These are phyloP conservation scores for Cheilosia grossa DNA, from an alignment of 2,888 invertebrate species.

Conservation along the genomic window DNA sequence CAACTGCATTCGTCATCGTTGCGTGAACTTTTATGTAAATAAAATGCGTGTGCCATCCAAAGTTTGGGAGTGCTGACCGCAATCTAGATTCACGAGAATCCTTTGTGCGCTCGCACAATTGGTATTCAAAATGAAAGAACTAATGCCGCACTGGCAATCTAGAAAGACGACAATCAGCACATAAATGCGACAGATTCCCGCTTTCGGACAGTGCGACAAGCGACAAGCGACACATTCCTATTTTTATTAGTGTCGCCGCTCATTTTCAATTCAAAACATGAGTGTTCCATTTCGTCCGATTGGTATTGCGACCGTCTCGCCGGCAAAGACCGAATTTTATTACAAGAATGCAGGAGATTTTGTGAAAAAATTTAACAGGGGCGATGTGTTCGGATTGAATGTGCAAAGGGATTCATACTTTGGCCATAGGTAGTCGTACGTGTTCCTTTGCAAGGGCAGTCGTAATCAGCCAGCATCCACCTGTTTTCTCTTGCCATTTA, in stretches of 20 bases:
- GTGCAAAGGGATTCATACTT: neutral
- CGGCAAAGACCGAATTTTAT: neutral
- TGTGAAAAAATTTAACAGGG: neutral
- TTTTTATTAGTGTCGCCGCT: slow-evolving; percentile 14
- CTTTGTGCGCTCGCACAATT: slow-evolving; percentile 3
- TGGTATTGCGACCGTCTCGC: neutral
- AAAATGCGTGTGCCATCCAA: neutral
- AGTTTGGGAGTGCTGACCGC: slow-evolving; percentile 16
- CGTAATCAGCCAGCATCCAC: neutral
- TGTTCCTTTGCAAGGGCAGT: neutral
- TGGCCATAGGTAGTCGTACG: neutral
- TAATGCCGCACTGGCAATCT: neutral
- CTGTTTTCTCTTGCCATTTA: neutral
- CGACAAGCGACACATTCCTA: slow-evolving; percentile 12
- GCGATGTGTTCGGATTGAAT: neutral
- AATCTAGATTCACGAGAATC: slow-evolving; percentile 6
- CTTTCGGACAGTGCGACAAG: slow-evolving; percentile 15
- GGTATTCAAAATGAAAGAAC: slow-evolving; percentile 15
- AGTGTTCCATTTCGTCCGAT: slow-evolving; percentile 15
- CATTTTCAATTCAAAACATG: slow-evolving; percentile 3
- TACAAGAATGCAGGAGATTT: neutral
- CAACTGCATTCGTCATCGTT: slow-evolving; percentile 2
- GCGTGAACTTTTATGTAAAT: slow-evolving; percentile 2
- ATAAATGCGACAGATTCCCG: neutral
- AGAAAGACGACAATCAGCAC: neutral